Percentiles rank a stretch among this genome's conserved stretches.
Evolutionary conservation across 2,797 vertebrate genomes (phyloP).

Genomic region (Anomalospiza imberbis): DNA sequence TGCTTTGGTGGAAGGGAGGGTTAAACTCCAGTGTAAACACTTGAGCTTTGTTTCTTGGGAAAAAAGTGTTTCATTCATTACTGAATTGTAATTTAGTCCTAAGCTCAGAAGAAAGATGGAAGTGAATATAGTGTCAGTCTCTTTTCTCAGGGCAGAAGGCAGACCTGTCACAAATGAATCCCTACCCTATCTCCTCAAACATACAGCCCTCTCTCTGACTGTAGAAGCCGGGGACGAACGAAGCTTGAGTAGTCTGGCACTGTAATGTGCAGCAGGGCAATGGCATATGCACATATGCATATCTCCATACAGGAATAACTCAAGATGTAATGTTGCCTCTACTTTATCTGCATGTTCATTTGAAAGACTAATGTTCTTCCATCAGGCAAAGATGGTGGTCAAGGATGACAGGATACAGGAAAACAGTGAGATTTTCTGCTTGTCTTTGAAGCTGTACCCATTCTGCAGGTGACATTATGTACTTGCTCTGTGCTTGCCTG

Average conservation of each 20-base stretch:
- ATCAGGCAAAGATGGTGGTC: background rate
- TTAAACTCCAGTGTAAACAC: background rate
- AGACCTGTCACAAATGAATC: background rate
- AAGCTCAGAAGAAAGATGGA: background rate
- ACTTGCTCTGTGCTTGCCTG: background rate
- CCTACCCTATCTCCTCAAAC: background rate
- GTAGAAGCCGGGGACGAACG: background rate
- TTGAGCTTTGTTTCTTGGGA: background rate
- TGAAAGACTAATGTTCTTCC: background rate
- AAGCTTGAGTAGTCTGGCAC: background rate
- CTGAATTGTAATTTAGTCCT: background rate
- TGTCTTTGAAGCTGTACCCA: background rate
- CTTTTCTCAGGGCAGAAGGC: background rate
- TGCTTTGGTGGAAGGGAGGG: background rate
- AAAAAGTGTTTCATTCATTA: background rate
- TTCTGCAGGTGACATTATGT: background rate
- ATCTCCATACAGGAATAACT: background rate
- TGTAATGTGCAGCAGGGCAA: background rate
- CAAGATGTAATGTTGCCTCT: background rate
- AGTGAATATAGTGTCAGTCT: background rate
- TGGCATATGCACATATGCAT: background rate
- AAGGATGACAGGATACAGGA: background rate
- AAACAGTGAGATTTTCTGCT: background rate
- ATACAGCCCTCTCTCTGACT: background rate
- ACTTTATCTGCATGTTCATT: background rate